These are phyloP conservation scores for Spodoptera picta DNA, from an alignment of 2,888 invertebrate species.

Conservation along the genomic window DNA sequence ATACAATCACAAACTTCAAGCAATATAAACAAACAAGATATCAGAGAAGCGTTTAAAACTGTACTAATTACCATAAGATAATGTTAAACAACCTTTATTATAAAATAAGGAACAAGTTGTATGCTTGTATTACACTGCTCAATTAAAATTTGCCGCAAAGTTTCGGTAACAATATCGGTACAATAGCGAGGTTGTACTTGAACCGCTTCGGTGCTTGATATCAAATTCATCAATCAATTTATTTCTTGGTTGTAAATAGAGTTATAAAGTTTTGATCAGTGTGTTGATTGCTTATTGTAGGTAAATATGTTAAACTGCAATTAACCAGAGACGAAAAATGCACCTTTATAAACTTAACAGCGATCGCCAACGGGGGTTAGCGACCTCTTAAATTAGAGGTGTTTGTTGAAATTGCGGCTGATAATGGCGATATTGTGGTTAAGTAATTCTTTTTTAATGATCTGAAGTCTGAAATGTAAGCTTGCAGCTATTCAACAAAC, in stretches of 20 bases:
- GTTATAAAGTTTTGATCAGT: too few relatives aligned
- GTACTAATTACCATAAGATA: slow-evolving; percentile 4
- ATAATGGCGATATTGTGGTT: too few relatives aligned
- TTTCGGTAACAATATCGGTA: slow-evolving; percentile 23
- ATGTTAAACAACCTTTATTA: neutral
- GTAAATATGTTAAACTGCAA: too few relatives aligned
- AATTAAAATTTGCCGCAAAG: slow-evolving; percentile 18
- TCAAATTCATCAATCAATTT: slow-evolving; percentile 19
- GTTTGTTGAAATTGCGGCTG: too few relatives aligned
- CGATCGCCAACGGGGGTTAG: too few relatives aligned
- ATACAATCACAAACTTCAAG: slow-evolving; percentile 1
- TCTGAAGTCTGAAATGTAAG: too few relatives aligned
- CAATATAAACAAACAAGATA: neutral
- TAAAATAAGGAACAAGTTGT: slow-evolving; percentile 9
- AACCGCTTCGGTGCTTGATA: slow-evolving; percentile 5
- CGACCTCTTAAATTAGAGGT: too few relatives aligned
- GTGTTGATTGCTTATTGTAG: too few relatives aligned
- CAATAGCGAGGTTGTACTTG: slow-evolving; percentile 17
- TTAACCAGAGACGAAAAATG: too few relatives aligned
- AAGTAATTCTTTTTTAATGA: too few relatives aligned
- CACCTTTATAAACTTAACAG: too few relatives aligned
- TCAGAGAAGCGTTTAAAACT: slow-evolving; percentile 7
- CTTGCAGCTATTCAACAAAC: too few relatives aligned
- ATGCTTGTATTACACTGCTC: slow-evolving; percentile 23
- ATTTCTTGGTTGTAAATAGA: slow-evolving; percentile 1